phyloP scores from a whole-genome alignment of 2,113 vertebrate genomes.

The Vulpes ferrilata region DNA sequence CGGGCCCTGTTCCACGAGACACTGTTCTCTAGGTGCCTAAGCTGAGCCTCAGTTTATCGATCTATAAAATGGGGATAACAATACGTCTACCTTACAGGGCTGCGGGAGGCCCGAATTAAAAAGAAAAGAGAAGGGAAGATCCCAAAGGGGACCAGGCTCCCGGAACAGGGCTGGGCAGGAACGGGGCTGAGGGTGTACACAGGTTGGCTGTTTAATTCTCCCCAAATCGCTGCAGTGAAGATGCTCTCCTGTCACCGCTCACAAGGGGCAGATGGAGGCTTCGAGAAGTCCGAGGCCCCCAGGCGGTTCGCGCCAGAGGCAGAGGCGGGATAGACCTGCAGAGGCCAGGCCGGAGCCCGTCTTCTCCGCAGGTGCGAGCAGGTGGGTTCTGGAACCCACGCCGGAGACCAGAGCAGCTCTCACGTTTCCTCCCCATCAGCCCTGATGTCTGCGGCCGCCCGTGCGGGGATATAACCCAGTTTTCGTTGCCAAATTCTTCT shows the following conservation, averaged over 20 bases:
- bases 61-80: neutral
- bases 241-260: neutral
- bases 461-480: neutral
- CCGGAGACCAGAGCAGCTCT: neutral
- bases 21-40: neutral
- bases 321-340: neutral
- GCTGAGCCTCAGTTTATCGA: neutral
- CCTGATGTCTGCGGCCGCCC: neutral
- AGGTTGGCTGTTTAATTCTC: neutral
- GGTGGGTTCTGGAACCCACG: conserved; percentile 43
- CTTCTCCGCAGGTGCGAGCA: neutral
- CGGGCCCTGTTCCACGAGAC: neutral
- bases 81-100: neutral
- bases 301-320: neutral
- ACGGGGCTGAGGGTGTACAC: neutral
- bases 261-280: neutral
- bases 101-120: neutral
- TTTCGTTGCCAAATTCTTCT: conserved; percentile 40
- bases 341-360: neutral
- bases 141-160: neutral
- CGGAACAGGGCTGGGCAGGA: neutral
- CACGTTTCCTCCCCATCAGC: conserved; percentile 31
- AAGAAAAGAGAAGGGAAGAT: neutral
- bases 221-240: neutral
- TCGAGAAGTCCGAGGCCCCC: neutral